Base-by-base conservation (phyloP, 1,140 invertebrate species). In the Archegozetes longisetosus region DNA sequence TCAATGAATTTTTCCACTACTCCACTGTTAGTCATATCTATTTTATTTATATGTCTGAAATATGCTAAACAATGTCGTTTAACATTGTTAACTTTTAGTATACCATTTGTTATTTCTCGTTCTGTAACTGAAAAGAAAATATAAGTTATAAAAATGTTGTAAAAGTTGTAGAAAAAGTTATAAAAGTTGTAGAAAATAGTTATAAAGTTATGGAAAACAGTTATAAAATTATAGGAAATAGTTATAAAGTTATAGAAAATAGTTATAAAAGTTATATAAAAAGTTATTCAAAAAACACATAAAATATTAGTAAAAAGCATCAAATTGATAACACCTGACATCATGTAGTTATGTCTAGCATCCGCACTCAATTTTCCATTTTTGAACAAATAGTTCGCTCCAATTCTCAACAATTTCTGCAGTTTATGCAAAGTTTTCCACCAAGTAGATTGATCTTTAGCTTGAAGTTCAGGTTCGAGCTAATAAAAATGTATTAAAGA, bases 11-110 rank as follows among this genome's bases (percentile, higher is more conserved):
- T 82, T 52, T 86, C 84, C 1, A 91, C 91, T 70, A 93, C 92
- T 66, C 88, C 86, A 23, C 95, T 73, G 71, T 96, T 91, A 72
- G 93, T 89, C 26, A 96, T 76, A 73, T 97, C 96, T 27, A 98
- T 96, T 68, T 97, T 97, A 72, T 93, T 92, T 68, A 98, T 97
- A 70, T 93, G 90, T 51, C 94, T 77, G 2, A 96, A 81, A 69
- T 95, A 96, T 0, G 90, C 90, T n/a, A 97, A 74, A 66, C 89
- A 93, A 73, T 96, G 92, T 67, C 95, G 93, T 71, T 90, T 91
- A 0, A 90, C 93, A 66, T 95, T 92, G 67, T 88, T 86, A 0
- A 95, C 92, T 66, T 86, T 90, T 13, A 98, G 70, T 40, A 96
- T 79, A 0, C 94, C 93, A 66, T 94, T 91, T 60, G 95, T 95